These are phyloP conservation scores for Fragum fragum DNA, from an alignment of 2,888 invertebrate genomes.

Conservation along the genomic window DNA sequence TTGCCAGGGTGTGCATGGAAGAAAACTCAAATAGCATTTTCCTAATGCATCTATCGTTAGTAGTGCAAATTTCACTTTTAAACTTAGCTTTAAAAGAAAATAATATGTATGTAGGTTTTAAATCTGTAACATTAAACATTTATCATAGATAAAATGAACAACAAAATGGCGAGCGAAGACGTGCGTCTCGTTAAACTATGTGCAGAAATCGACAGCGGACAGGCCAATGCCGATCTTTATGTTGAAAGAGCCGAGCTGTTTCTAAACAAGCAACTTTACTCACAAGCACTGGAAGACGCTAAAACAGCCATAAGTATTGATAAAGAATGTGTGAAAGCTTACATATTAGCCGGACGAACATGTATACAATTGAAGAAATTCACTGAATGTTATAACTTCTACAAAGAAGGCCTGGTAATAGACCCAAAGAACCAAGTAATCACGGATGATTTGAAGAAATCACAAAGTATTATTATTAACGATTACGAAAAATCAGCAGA, in stretches of 20 bases:
- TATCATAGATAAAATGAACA: too few relatives aligned
- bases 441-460: conserved; percentile 68
- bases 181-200: not conserved
- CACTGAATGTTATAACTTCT: conserved; percentile 75
- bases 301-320: conserved; percentile 66
- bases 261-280: conserved; percentile 47
- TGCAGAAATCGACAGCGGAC: conserved; percentile 30
- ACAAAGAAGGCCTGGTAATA: conserved; percentile 74
- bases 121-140: too few relatives aligned
- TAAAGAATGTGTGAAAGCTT: conserved; percentile 46
- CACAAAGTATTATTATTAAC: conserved; percentile 74
- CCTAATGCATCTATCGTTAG: too few relatives aligned
- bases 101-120: too few relatives aligned
- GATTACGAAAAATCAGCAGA: conserved; percentile 65
- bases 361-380: conserved; percentile 68
- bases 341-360: conserved; percentile 71
- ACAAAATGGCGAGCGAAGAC: conserved; percentile 3
- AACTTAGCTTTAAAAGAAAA: too few relatives aligned
- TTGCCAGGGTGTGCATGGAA: too few relatives aligned
- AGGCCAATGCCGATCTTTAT: conserved; percentile 28
- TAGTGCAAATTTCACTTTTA: too few relatives aligned
- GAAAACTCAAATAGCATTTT: too few relatives aligned
- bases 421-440: conserved; percentile 73
- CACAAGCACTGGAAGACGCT: conserved; percentile 69
- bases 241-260: conserved; percentile 44